Conservation (phyloP, 2,888 invertebrate species). For the Gnatocerus cornutus region DNA sequence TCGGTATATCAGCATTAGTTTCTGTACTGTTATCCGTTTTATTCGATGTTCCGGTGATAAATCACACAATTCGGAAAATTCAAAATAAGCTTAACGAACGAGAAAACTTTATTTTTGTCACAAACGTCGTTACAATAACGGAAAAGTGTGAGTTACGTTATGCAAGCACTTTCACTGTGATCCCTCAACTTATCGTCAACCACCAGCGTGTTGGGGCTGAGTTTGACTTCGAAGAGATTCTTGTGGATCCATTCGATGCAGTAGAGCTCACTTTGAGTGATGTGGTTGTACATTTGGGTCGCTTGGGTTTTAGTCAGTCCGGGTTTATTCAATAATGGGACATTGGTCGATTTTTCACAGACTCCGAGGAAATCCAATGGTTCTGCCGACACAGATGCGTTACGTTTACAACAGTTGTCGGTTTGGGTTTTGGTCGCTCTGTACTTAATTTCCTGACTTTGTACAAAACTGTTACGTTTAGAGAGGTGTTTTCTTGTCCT, state of each 20-base stretch:
- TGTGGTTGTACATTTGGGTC: conserved; percentile 62
- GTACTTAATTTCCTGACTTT: conserved; percentile 19
- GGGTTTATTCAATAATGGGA: conserved; percentile 8
- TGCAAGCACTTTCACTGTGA: conserved; percentile 35
- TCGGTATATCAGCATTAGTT: conserved; percentile 20
- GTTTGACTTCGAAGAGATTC: conserved; percentile 60
- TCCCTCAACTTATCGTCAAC: conserved; percentile 61
- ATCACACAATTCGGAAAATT: conserved; percentile 18
- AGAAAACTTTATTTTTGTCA: conserved; percentile 21
- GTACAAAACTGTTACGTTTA: conserved; percentile 25
- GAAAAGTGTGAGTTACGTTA: conserved; percentile 14
- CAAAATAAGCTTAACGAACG: conserved; percentile 9
- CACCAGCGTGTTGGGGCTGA: conserved; percentile 60
- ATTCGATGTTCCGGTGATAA: conserved; percentile 18
- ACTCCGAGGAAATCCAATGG: conserved; percentile 43
- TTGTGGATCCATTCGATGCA: conserved; percentile 64
- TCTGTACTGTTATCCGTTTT: conserved; percentile 8
- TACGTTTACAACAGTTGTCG: conserved; percentile 26
- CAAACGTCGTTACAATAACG: background rate
- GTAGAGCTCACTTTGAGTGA: conserved; percentile 61
- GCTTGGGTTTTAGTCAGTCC: conserved; percentile 29
- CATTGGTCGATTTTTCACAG: conserved; percentile 36
- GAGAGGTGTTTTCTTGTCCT: conserved; percentile 21
- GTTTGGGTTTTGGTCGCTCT: conserved; percentile 34
- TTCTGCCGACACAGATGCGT: conserved; percentile 2